Evolutionary conservation across 2,797 vertebrate species (phyloP).

Genomic region (Gymnoscopelus microlampas): DNA sequence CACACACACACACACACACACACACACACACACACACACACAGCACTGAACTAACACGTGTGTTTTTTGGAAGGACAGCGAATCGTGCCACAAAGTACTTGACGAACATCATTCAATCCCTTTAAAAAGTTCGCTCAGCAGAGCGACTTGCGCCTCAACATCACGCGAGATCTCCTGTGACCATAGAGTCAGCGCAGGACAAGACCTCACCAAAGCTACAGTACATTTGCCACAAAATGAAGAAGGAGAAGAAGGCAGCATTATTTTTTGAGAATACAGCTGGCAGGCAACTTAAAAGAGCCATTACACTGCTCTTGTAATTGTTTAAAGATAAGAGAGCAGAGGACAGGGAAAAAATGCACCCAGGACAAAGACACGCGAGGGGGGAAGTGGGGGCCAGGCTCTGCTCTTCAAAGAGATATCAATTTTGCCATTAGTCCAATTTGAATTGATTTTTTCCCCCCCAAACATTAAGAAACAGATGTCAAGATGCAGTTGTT

Average conservation of each 20-base stretch:
- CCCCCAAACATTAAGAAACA: slow-evolving; percentile 71
- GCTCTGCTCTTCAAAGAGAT: slow-evolving; percentile 81
- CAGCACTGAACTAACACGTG: no score
- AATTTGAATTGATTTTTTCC: slow-evolving; percentile 79
- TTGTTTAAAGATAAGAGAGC: slow-evolving; percentile 82
- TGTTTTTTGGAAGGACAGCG: no score
- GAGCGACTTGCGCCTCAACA: no score
- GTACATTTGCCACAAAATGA: slow-evolving; percentile 73
- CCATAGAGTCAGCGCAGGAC: no score
- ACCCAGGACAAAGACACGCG: slow-evolving; percentile 64
- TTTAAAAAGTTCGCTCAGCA: no score
- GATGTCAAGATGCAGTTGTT: slow-evolving; percentile 75
- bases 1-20: background rate
- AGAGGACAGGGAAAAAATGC: slow-evolving; percentile 69
- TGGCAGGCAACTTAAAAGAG: slow-evolving; percentile 82
- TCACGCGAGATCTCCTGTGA: no score
- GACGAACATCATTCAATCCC: no score
- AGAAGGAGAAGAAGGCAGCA: slow-evolving; percentile 54
- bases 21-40: background rate
- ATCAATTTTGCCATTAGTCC: slow-evolving; percentile 84
- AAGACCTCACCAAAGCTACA: slow-evolving; percentile 52
- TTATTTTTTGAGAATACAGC: slow-evolving; percentile 75
- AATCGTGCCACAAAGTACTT: no score
- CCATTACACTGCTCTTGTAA: slow-evolving; percentile 81
- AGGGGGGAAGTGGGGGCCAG: slow-evolving; percentile 15